Conservation (phyloP, 2,797 vertebrate species). For the Eidolon dupreanum region DNA sequence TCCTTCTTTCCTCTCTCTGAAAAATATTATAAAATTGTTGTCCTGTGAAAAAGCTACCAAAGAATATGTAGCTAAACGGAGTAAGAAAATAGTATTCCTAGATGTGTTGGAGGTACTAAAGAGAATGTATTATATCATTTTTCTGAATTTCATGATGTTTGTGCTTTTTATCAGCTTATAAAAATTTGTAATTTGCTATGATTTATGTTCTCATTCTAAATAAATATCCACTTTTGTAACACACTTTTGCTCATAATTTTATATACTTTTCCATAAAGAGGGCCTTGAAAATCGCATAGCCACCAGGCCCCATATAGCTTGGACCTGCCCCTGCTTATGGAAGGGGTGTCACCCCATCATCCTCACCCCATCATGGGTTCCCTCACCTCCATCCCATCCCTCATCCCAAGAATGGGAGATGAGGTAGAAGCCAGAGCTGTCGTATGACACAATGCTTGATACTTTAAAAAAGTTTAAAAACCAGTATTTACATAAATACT, state of each 20-base stretch:
- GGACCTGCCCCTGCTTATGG: fast-evolving
- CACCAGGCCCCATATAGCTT: fast-evolving
- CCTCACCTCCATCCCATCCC: not conserved
- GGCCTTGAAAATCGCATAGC: not conserved
- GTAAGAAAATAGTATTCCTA: not conserved
- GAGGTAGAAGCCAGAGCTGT: not conserved
- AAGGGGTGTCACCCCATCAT: fast-evolving
- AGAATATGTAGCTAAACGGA: not conserved
- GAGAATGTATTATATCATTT: not conserved
- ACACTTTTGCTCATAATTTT: not conserved
- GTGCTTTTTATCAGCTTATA: not conserved
- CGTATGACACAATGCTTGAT: not conserved
- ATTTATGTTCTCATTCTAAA: not conserved
- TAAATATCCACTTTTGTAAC: not conserved
- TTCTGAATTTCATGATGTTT: not conserved
- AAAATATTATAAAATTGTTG: not conserved
- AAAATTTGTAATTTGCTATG: not conserved
- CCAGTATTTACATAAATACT: not conserved
- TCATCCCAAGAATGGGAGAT: not conserved
- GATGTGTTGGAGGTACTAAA: not conserved
- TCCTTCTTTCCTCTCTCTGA: not conserved
- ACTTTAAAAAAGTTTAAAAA: not conserved
- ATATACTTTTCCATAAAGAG: not conserved
- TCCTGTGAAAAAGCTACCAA: constrained; percentile 17
- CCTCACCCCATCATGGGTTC: not conserved